Base-by-base conservation (phyloP, 2,888 invertebrate species). In the Parasteatoda lunata region DNA sequence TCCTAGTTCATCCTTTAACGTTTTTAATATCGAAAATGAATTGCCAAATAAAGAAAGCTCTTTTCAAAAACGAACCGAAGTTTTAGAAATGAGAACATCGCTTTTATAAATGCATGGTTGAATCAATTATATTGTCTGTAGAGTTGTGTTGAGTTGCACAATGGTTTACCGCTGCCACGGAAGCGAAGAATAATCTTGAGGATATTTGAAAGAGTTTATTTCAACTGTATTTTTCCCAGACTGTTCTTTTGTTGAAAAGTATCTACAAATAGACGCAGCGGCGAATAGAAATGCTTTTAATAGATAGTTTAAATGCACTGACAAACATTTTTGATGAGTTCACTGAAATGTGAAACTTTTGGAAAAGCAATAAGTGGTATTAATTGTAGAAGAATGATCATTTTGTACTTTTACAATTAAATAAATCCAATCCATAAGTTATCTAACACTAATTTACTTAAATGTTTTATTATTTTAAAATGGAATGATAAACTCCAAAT, bases 61-160 rank as follows among this genome's bases (percentile, higher is more conserved):
- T 86, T 80, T 86, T 76, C 75, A 77, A 84, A 73, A 80, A 71
- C 71, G 85, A 77, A 68, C 71, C 64, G 80, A 76, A 86, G 77
- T 86, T 86, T 80, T 77, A 71, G 65, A 86, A 86, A 77, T 77
- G 85, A 84, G 80, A 86, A 76, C 85, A 79, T 80, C 52, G 71
- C 77, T 79, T 79, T 85, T 80, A 75, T 66, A 69, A 86, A 86
- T 77, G 85, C 85, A 86, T 86, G 85, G 85, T 51, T 86, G 85
- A 70, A 49, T 80, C 85, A 86, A 86, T 86, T 86, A 86, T 80
- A 77, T 71, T 77, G 77, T 81, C 80, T 77, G 69, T 9, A 15
- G 72, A 54, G 59, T 76, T 85, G 79, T 85, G 49, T 76, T 54
- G 84, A 86, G 80, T 81, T 86, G 85, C 80, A 86, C 85, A 86